Percentiles rank a stretch among this genome's conserved stretches.
Conservation (phyloP, 2,888 invertebrate genomes). For the Pollenia angustigena region DNA sequence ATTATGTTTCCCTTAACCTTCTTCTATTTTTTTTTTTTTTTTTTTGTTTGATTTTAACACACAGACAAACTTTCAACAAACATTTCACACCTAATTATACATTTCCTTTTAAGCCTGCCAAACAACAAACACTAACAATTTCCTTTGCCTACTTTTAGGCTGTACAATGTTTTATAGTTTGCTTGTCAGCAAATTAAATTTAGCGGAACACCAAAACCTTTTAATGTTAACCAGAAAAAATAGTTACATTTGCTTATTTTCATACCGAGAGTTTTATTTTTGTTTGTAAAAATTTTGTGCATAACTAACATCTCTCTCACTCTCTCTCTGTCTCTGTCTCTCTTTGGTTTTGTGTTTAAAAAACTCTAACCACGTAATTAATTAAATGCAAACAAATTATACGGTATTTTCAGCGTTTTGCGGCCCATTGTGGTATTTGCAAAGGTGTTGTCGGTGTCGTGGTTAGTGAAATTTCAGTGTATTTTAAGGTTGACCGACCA, state of each 20-base stretch:
- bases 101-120: not conserved
- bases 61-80: not conserved
- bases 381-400: conserved; percentile 79
- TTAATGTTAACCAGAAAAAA: not conserved
- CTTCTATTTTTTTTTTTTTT: not conserved
- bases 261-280: not conserved
- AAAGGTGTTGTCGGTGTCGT: not conserved
- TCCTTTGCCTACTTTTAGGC: conserved; percentile 5
- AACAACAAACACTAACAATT: not conserved
- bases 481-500: conserved; percentile 9
- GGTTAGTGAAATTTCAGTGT: not conserved
- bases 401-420: conserved; percentile 30
- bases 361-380: conserved; percentile 75
- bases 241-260: not conserved
- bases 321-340: not conserved
- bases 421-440: not conserved
- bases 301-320: not conserved
- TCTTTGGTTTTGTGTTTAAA: not conserved
- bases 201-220: conserved; percentile 45
- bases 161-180: conserved; percentile 24
- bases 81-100: conserved; percentile 60
- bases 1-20: not conserved
- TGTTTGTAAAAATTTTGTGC: not conserved
- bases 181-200: conserved; percentile 50
- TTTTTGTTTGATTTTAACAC: no score